Percentiles rank a stretch among this genome's conserved stretches.
Conservation (phyloP, 2,113 vertebrate species). For the Tragulus kanchil region DNA sequence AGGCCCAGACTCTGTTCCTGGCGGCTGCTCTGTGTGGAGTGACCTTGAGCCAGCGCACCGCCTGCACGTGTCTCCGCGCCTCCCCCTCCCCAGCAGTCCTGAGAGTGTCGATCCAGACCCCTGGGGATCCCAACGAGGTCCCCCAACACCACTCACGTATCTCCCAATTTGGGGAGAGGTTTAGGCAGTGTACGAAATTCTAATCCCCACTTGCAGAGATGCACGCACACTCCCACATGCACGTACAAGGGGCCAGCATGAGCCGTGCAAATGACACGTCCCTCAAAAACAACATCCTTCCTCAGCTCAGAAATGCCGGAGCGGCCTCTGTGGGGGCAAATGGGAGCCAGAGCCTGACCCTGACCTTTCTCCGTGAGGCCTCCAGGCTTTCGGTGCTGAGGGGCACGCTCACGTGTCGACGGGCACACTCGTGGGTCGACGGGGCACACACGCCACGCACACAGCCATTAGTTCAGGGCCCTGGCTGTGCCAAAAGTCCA, state of each 20-base stretch:
- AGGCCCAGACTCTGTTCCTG: neutral
- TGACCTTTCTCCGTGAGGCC: fast-evolving
- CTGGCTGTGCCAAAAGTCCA: neutral
- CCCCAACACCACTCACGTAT: neutral
- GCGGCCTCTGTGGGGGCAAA: fast-evolving
- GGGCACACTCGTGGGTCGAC: fast-evolving
- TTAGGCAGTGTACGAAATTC: neutral
- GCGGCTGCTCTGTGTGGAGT: neutral
- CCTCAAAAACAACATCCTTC: neutral
- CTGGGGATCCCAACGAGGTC: neutral
- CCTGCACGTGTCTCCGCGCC: fast-evolving
- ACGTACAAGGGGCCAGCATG: neutral
- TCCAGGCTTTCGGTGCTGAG: fast-evolving
- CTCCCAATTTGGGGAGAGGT: neutral
- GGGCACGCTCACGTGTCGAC: fast-evolving
- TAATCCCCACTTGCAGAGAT: neutral
- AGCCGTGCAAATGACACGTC: fast-evolving
- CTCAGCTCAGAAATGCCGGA: fast-evolving
- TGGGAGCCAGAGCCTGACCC: fast-evolving
- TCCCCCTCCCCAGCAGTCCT: neutral
- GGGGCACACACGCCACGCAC: fast-evolving
- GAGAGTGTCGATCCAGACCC: neutral
- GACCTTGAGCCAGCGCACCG: neutral
- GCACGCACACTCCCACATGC: fast-evolving
- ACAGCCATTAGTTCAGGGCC: neutral